These are phyloP conservation scores for Babylonia areolata DNA, from an alignment of 1,140 invertebrate species.

Conservation along the genomic window DNA sequence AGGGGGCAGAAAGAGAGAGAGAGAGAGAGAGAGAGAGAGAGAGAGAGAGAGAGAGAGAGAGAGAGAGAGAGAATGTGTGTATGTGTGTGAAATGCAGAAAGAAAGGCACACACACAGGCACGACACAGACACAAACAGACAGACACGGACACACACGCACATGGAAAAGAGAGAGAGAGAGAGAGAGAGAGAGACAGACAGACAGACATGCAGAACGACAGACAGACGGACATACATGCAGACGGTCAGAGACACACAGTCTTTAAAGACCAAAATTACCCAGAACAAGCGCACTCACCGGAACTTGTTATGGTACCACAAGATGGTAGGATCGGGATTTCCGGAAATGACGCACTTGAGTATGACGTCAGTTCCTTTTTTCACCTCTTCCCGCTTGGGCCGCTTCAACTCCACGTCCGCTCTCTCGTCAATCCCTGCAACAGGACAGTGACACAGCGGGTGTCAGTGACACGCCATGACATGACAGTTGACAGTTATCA, in stretches of 20 bases:
- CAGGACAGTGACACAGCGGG: too few species aligned
- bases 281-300: constrained; percentile 57
- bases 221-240: neutral
- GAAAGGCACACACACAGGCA: neutral
- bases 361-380: constrained; percentile 80
- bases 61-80: neutral
- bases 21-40: constrained; percentile 6
- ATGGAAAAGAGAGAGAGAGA: neutral
- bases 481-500: too few species aligned
- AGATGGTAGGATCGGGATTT: constrained; percentile 83
- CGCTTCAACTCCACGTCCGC: constrained; percentile 82
- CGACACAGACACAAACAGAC: neutral
- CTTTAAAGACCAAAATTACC: neutral
- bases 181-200: neutral
- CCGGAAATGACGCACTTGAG: constrained; percentile 86
- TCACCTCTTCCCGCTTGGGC: constrained; percentile 79
- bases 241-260: constrained; percentile 18
- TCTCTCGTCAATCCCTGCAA: constrained; percentile 82
- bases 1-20: neutral
- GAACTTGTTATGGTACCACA: constrained; percentile 86
- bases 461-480: too few species aligned
- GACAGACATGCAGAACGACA: neutral
- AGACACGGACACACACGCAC: neutral
- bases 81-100: too few species aligned
- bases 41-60: neutral